phyloP scores from a whole-genome alignment of 2,888 invertebrate genomes.

The Pyrgus malvae region DNA sequence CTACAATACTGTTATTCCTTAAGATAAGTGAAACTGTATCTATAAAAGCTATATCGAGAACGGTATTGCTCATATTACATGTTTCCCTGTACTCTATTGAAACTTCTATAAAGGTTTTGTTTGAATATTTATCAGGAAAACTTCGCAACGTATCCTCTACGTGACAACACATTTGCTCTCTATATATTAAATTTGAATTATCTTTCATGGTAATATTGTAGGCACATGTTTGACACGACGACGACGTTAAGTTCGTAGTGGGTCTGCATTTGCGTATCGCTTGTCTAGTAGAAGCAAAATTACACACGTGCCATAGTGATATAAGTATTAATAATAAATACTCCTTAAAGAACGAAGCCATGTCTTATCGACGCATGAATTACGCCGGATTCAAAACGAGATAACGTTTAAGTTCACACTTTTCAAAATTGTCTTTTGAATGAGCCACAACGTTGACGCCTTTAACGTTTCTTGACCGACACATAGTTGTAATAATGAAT shows the following conservation, averaged over 20 bases:
- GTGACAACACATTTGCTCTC: conserved; percentile 58
- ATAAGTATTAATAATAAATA: conserved; percentile 62
- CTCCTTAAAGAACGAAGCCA: conserved; percentile 63
- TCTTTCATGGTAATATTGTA: conserved; percentile 63
- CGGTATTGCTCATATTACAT: conserved; percentile 56
- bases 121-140: conserved; percentile 52
- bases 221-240: conserved; percentile 57
- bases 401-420: conserved; percentile 54
- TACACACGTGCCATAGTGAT: conserved; percentile 59
- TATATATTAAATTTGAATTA: conserved; percentile 48
- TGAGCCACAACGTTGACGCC: conserved; percentile 52
- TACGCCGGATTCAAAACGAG: conserved; percentile 69
- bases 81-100: conserved; percentile 45
- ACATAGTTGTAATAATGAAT: conserved; percentile 57
- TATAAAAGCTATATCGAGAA: conserved; percentile 53
- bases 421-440: conserved; percentile 50
- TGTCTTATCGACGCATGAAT: conserved; percentile 48
- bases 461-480: conserved; percentile 48
- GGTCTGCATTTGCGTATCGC: conserved; percentile 55
- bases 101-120: conserved; percentile 61
- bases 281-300: conserved; percentile 57
- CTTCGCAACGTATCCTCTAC: conserved; percentile 44
- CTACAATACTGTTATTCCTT: conserved; percentile 57
- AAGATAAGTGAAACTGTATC: conserved; percentile 58
- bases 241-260: conserved; percentile 40